Conservation (phyloP, 2,797 vertebrate species). For the Sebastes itinus region DNA sequence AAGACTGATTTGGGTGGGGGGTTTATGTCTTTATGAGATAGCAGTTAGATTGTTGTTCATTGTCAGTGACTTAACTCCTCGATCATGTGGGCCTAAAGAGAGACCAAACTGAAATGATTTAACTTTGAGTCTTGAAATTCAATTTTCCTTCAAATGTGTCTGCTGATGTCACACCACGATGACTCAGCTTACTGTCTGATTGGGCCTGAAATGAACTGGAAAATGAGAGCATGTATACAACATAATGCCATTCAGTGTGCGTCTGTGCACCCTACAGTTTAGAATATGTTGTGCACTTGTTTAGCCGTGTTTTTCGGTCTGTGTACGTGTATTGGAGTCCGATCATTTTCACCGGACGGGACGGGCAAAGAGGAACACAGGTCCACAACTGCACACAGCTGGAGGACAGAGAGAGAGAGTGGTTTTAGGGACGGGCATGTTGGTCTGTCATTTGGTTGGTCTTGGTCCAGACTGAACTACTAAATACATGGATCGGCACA, state of each 20-base stretch:
- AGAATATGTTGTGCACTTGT: slow-evolving; percentile 2
- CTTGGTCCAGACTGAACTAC: too few species aligned
- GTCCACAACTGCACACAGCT: slow-evolving; percentile 39
- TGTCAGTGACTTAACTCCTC: neutral
- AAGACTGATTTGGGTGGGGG: neutral
- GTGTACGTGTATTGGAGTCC: neutral
- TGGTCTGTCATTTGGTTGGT: too few species aligned
- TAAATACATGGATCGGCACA: too few species aligned
- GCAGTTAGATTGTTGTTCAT: neutral
- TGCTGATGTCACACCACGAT: neutral
- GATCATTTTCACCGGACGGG: slow-evolving; percentile 7
- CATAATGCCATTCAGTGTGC: neutral
- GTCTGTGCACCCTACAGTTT: neutral
- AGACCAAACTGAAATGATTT: neutral
- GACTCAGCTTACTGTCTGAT: slow-evolving; percentile 5
- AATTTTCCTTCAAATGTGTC: neutral
- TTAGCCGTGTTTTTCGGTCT: neutral
- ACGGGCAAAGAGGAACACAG: neutral
- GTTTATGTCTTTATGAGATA: neutral
- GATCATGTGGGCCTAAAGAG: too few species aligned
- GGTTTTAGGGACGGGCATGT: too few species aligned
- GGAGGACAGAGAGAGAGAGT: neutral
- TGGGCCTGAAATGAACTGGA: slow-evolving; percentile 36
- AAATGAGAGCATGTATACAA: slow-evolving; percentile 19
- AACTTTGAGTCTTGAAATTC: neutral